A percentile compares a stretch with the other conserved stretches of the same genome.
phyloP scores from a whole-genome alignment of 2,888 invertebrate species.

The Tubulanus polymorphus region DNA sequence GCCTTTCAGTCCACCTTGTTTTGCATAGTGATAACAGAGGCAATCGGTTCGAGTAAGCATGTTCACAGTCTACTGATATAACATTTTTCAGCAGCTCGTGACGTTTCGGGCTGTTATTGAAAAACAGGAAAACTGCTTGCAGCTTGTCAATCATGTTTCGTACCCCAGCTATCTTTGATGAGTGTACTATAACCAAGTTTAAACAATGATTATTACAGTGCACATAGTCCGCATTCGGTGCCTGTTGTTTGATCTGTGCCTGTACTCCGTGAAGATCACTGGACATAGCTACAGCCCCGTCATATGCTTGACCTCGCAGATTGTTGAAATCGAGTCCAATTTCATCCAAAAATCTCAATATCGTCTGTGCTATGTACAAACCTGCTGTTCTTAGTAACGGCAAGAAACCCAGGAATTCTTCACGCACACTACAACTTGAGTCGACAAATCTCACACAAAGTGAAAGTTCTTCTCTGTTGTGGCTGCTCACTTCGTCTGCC shows the following conservation, averaged over 20 bases:
- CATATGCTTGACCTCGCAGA: constrained; percentile 18
- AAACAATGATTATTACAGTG: constrained; percentile 20
- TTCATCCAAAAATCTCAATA: constrained; percentile 1
- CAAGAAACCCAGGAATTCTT: constrained; percentile 12
- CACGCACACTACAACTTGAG: not conserved
- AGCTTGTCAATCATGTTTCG: constrained; percentile 17
- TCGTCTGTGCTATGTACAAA: constrained; percentile 2
- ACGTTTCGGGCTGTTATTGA: constrained; percentile 9
- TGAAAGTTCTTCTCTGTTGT: constrained; percentile 19
- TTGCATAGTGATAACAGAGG: constrained; percentile 7
- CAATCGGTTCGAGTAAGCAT: not conserved
- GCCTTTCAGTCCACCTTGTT: constrained; percentile 10
- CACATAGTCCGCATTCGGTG: constrained; percentile 14
- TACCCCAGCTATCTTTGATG: constrained; percentile 14
- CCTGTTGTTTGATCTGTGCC: constrained; percentile 10
- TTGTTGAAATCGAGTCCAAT: constrained; percentile 10
- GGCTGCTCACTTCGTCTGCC: constrained; percentile 18
- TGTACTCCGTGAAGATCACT: constrained; percentile 15
- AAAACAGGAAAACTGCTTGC: constrained; percentile 1
- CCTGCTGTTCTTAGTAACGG: constrained; percentile 7
- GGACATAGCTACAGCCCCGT: constrained; percentile 16
- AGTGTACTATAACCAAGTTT: constrained; percentile 14
- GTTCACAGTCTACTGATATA: not conserved
- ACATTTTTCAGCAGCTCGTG: constrained; percentile 8
- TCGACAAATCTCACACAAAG: constrained; percentile 15